Evolutionary conservation across 2,113 vertebrate genomes (phyloP).

Genomic region (Aix galericulata): DNA sequence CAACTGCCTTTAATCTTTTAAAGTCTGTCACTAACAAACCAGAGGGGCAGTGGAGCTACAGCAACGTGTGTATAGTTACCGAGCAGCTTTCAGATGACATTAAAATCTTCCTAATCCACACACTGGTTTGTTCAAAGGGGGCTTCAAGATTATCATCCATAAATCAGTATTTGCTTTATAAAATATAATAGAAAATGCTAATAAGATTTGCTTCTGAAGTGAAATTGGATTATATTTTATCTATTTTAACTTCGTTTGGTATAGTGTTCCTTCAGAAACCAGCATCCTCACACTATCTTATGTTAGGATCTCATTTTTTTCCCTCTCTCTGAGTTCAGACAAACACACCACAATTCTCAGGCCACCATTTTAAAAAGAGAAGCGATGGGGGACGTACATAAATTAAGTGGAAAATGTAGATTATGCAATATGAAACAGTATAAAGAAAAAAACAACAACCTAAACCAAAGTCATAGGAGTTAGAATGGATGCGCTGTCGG

Average conservation of each 20-base stretch:
- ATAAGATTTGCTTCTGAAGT: constrained; percentile 59
- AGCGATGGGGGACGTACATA: neutral
- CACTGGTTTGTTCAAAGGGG: neutral
- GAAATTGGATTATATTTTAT: constrained; percentile 66
- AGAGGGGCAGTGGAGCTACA: neutral
- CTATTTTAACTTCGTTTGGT: constrained; percentile 54
- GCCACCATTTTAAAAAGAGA: neutral
- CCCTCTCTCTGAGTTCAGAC: neutral
- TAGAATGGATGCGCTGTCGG: neutral
- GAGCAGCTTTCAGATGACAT: neutral
- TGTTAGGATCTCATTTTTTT: too few species aligned
- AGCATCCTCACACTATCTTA: neutral
- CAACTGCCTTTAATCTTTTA: neutral
- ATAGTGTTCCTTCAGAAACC: neutral
- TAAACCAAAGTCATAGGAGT: neutral
- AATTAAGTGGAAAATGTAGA: neutral
- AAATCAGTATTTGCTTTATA: constrained; percentile 63
- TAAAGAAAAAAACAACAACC: neutral
- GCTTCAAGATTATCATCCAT: constrained; percentile 41
- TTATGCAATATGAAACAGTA: neutral
- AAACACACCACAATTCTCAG: neutral
- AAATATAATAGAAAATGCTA: constrained; percentile 67
- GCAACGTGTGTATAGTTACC: neutral
- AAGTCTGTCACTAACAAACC: neutral
- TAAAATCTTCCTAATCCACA: constrained; percentile 32